phyloP scores from a whole-genome alignment of 2,113 vertebrate genomes.

The Lepidiolamprologus cunningtoni region DNA sequence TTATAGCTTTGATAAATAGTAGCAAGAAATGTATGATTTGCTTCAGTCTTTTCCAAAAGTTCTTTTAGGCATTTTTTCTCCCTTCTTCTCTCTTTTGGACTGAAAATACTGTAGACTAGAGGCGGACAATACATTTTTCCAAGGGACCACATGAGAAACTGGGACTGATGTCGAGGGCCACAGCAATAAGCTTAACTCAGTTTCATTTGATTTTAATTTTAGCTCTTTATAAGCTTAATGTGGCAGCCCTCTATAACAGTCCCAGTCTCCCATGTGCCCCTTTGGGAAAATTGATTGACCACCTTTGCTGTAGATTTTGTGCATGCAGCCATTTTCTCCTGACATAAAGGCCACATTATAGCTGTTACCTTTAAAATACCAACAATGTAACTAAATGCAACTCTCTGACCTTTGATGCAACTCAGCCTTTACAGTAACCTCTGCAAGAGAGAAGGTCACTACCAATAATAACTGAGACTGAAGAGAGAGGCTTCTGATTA shows the following conservation, averaged over 20 bases:
- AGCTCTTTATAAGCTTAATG: neutral
- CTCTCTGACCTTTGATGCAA: slow-evolving; percentile 59
- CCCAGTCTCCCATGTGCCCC: neutral
- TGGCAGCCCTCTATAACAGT: neutral
- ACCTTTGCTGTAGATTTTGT: neutral
- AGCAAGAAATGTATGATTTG: neutral
- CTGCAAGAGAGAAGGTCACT: slow-evolving; percentile 63
- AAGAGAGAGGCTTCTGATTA: slow-evolving; percentile 63
- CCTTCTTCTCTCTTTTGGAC: neutral
- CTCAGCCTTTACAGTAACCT: slow-evolving; percentile 59
- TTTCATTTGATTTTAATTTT: neutral
- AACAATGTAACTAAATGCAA: slow-evolving; percentile 56
- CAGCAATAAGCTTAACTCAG: neutral
- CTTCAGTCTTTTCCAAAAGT: neutral
- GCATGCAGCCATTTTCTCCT: neutral
- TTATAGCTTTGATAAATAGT: neutral
- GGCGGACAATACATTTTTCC: neutral
- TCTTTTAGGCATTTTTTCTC: neutral
- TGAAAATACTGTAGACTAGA: neutral
- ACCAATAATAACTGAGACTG: slow-evolving; percentile 67
- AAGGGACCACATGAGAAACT: neutral
- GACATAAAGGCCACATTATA: slow-evolving; percentile 4
- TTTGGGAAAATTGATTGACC: neutral
- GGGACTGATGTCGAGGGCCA: neutral
- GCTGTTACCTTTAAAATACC: slow-evolving; percentile 48